Evolutionary conservation across 2,797 vertebrate species (phyloP).

Genomic region (Rhodeus uyekii): DNA sequence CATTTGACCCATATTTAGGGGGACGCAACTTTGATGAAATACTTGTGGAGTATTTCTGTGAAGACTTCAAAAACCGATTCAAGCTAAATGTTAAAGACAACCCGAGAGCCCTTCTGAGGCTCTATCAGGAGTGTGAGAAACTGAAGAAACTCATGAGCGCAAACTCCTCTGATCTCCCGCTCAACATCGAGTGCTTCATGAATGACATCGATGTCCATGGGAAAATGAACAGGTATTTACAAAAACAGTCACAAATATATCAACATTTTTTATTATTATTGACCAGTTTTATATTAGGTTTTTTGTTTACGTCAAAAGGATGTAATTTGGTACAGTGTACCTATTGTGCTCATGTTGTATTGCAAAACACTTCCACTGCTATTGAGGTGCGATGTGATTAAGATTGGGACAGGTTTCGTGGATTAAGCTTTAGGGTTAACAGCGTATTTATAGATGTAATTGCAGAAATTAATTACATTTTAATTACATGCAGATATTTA

Average conservation of each 20-base stretch:
- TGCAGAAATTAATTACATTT: too few relatives aligned
- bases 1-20: slow-evolving; percentile 88
- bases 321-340: neutral
- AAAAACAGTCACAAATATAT: neutral
- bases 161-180: slow-evolving; percentile 92
- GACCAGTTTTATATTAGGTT: neutral
- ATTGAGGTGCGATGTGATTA: too few relatives aligned
- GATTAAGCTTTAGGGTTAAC: too few relatives aligned
- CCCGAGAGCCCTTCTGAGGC: slow-evolving; percentile 87
- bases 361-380: neutral
- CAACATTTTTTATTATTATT: neutral
- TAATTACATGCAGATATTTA: too few relatives aligned
- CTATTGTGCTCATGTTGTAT: neutral
- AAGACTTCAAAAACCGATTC: slow-evolving; percentile 92
- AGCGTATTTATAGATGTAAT: too few relatives aligned
- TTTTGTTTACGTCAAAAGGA: neutral
- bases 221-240: slow-evolving; percentile 87
- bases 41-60: slow-evolving; percentile 91
- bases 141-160: slow-evolving; percentile 98
- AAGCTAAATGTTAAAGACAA: slow-evolving; percentile 94
- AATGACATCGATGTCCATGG: slow-evolving; percentile 95
- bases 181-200: slow-evolving; percentile 99
- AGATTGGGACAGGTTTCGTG: too few relatives aligned
- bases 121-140: slow-evolving; percentile 96
- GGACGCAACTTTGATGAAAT: slow-evolving; percentile 92